phyloP scores from a whole-genome alignment of 1,140 invertebrate genomes.

The Delia radicum region DNA sequence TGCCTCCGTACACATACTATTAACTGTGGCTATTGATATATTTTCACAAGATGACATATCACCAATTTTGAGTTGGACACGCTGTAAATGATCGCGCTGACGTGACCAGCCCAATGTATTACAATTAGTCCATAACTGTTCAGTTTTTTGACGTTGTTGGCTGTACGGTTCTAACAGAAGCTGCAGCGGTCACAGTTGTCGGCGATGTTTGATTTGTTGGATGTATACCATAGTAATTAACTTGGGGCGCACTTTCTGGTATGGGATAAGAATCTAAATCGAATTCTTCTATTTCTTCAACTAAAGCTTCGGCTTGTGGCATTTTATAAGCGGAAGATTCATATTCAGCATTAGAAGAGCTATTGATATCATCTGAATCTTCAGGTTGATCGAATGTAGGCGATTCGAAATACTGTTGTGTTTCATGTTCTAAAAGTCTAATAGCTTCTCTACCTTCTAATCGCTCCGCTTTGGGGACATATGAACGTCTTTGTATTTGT shows the following conservation, averaged over 20 bases:
- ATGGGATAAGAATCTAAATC: conserved; percentile 39
- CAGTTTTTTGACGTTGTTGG: conserved; percentile 11
- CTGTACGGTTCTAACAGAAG: neutral
- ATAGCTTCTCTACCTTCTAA: conserved; percentile 34
- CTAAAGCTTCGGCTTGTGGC: conserved; percentile 48
- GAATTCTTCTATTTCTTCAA: conserved; percentile 29
- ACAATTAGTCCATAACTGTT: conserved; percentile 62
- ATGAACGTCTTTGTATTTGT: conserved; percentile 40
- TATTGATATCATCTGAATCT: neutral
- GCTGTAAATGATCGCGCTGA: conserved; percentile 75
- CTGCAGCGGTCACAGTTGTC: neutral
- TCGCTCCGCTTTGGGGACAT: conserved; percentile 46
- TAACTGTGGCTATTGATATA: conserved; percentile 77
- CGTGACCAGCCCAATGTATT: conserved; percentile 82
- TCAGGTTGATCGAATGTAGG: conserved; percentile 32
- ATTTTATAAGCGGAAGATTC: conserved; percentile 40
- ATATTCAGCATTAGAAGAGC: neutral
- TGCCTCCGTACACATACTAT: conserved; percentile 81
- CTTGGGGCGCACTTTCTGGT: conserved; percentile 45
- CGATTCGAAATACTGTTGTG: conserved; percentile 50
- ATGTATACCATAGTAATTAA: conserved; percentile 39
- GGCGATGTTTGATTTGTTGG: neutral
- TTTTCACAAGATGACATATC: conserved; percentile 80
- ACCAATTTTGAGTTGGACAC: conserved; percentile 71
- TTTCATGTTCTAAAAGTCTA: conserved; percentile 41